Conservation (phyloP, 2,113 vertebrate species). For the Dicerorhinus sumatrensis region DNA sequence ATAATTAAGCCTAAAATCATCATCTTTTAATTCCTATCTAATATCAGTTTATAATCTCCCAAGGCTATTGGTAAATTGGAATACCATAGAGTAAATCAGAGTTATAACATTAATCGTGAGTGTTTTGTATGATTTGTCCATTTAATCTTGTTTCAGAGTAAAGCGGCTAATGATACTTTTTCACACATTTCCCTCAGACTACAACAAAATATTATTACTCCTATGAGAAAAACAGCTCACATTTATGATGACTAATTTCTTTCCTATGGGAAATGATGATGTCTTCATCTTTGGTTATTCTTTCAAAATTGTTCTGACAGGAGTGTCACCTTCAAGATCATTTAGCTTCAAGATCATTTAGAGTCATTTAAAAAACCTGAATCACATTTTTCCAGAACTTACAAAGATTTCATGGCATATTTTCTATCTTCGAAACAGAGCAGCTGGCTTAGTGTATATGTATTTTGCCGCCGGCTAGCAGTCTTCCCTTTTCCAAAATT, state of each 20-base stretch:
- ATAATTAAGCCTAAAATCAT: not conserved
- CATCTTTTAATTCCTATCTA: not conserved
- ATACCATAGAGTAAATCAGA: not conserved
- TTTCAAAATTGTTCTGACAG: not conserved
- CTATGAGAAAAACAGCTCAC: not conserved
- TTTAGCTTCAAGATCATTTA: not conserved
- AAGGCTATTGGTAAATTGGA: not conserved
- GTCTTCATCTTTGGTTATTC: not conserved
- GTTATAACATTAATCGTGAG: not conserved
- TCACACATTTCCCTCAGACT: not conserved
- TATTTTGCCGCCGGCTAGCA: not conserved
- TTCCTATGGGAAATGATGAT: not conserved
- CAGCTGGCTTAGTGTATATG: not conserved
- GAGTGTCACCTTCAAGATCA: not conserved
- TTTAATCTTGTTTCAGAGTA: not conserved
- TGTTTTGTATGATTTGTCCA: conserved; percentile 7
- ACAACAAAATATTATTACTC: not conserved
- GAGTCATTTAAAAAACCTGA: conserved; percentile 22
- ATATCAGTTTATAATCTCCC: not conserved
- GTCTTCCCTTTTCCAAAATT: conserved; percentile 37
- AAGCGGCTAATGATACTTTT: not conserved
- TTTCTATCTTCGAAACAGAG: conserved; percentile 69
- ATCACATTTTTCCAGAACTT: conserved; percentile 56
- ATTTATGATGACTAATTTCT: not conserved
- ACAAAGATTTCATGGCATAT: not conserved